These are phyloP conservation scores for Melanotus villosus DNA, from an alignment of 2,888 invertebrate species.

Conservation along the genomic window DNA sequence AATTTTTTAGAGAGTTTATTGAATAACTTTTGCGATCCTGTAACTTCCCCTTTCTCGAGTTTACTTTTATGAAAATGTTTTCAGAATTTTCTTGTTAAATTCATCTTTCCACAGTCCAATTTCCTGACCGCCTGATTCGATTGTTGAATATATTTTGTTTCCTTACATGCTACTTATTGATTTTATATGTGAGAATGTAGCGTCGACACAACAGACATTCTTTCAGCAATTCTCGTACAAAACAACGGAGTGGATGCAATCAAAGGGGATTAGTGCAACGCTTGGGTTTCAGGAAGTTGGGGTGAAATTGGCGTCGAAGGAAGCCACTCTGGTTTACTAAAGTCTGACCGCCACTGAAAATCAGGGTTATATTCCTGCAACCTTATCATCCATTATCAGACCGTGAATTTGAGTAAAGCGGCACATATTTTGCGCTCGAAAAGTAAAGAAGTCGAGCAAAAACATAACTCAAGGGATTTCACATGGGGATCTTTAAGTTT, in stretches of 20 bases:
- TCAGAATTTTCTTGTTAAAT: background rate
- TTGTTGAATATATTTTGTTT: background rate
- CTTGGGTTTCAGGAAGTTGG: slow-evolving; percentile 17
- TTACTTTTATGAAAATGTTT: background rate
- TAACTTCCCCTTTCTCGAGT: too few relatives aligned
- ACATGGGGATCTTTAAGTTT: too few relatives aligned
- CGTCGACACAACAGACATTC: background rate
- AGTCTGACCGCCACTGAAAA: background rate
- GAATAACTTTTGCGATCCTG: too few relatives aligned
- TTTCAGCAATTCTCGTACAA: background rate
- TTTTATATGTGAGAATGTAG: background rate
- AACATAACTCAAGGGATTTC: too few relatives aligned
- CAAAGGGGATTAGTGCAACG: slow-evolving; percentile 12
- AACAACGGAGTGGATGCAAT: slow-evolving; percentile 4
- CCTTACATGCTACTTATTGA: background rate
- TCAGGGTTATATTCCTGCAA: background rate
- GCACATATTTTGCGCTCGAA: background rate
- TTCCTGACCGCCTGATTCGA: background rate
- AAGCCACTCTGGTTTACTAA: slow-evolving; percentile 4
- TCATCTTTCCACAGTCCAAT: background rate
- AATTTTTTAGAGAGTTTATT: too few relatives aligned
- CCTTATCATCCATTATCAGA: too few relatives aligned
- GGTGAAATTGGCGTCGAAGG: slow-evolving; percentile 3
- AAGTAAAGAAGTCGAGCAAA: too few relatives aligned
- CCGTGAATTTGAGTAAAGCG: background rate